Percentiles rank a stretch among this genome's conserved stretches.
Evolutionary conservation across 2,888 invertebrate species (phyloP).

Genomic region (Lymantria dispar): DNA sequence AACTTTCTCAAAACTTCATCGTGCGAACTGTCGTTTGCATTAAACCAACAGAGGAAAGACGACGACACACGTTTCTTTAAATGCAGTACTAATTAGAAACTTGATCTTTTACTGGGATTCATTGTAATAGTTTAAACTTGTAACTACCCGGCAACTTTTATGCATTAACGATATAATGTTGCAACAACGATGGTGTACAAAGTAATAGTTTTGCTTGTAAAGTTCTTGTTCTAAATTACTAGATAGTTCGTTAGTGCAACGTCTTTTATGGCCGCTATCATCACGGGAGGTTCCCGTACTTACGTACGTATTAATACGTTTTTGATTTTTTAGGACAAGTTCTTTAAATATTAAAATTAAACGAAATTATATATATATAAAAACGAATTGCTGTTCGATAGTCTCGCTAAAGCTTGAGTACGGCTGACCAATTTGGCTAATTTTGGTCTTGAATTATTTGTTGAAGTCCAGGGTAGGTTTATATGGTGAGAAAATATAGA

Average conservation of each 20-base stretch:
- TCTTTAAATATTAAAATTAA: too few species aligned
- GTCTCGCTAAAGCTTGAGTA: too few species aligned
- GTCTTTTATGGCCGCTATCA: not conserved
- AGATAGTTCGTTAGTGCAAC: not conserved
- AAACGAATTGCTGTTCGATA: too few species aligned
- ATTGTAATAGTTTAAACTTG: slow-evolving; percentile 16
- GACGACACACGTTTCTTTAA: slow-evolving; percentile 22
- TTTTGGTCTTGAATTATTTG: too few species aligned
- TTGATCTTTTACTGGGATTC: slow-evolving; percentile 25
- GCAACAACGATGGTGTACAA: not conserved
- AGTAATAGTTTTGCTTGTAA: not conserved
- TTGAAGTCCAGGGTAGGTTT: too few species aligned
- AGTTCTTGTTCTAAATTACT: not conserved
- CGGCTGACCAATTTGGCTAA: too few species aligned
- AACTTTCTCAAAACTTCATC: slow-evolving; percentile 6
- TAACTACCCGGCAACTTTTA: slow-evolving; percentile 12
- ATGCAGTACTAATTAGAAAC: slow-evolving; percentile 38
- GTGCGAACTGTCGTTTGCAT: slow-evolving; percentile 5
- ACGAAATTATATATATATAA: too few species aligned
- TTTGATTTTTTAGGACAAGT: too few species aligned
- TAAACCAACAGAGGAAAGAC: slow-evolving; percentile 8
- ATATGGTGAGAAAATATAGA: too few species aligned
- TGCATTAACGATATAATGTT: slow-evolving; percentile 25
- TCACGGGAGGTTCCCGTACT: too few species aligned
- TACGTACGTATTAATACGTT: too few species aligned